These are phyloP conservation scores for Catamblyrhynchus diadema DNA, from an alignment of 2,797 vertebrate genomes.

Conservation along the genomic window DNA sequence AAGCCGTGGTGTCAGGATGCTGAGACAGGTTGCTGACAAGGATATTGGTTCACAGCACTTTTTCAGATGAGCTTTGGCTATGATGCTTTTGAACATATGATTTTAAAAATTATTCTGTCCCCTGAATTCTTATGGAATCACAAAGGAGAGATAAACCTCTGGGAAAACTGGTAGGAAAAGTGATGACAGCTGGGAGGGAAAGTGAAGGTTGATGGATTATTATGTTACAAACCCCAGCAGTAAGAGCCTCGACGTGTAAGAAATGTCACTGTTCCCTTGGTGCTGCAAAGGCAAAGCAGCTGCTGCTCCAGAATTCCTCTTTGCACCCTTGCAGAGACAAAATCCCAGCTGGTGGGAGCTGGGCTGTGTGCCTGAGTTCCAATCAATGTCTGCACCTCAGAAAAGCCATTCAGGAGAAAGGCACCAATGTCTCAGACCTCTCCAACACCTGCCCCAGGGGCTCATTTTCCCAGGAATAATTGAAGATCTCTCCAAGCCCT, in stretches of 20 bases:
- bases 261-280: not conserved
- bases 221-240: not conserved
- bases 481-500: not conserved
- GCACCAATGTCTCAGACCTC: not conserved
- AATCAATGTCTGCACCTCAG: not conserved
- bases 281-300: not conserved
- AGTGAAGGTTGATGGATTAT: not conserved
- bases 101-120: not conserved
- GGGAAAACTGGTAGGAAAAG: not conserved
- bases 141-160: not conserved
- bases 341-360: not conserved
- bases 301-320: not conserved
- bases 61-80: not conserved
- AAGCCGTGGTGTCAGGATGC: not conserved
- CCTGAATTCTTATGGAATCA: not conserved
- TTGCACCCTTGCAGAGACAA: not conserved
- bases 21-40: not conserved
- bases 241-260: not conserved
- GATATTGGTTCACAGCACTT: not conserved
- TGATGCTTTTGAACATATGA: not conserved
- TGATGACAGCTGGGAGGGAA: not conserved
- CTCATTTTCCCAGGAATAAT: not conserved
- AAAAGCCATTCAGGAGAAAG: not conserved
- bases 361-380: fast-evolving
- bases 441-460: not conserved